Evolutionary conservation across 2,113 vertebrate genomes (phyloP).

Genomic region (Haemorhous mexicanus): DNA sequence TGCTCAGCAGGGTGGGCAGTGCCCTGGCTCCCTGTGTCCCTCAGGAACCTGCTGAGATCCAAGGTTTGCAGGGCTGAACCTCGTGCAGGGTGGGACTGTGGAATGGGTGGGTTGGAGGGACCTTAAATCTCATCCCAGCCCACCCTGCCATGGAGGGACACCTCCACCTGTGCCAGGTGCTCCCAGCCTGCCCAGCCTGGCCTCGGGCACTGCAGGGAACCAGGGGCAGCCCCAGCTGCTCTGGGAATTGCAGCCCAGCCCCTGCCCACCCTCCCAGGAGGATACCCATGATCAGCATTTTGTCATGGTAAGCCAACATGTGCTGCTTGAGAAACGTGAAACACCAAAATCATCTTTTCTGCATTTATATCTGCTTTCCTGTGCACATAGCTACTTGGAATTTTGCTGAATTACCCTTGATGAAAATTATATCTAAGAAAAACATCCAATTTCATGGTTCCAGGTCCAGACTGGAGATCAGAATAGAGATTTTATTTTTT

Average conservation of each 20-base stretch:
- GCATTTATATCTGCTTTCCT: too few species aligned
- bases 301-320: neutral
- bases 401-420: neutral
- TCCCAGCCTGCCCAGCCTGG: neutral
- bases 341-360: neutral
- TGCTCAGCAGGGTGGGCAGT: neutral
- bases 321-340: neutral
- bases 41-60: neutral
- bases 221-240: neutral
- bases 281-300: neutral
- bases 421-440: neutral
- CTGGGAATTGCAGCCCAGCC: neutral
- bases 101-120: neutral
- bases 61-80: neutral
- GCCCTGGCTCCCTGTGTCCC: neutral
- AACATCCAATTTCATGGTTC: neutral
- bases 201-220: neutral
- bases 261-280: neutral
- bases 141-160: neutral
- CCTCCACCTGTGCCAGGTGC: neutral
- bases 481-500: neutral
- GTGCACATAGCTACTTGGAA: neutral
- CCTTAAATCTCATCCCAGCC: fast-evolving
- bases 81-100: neutral
- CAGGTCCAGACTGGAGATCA: neutral